Evolutionary conservation across 2,113 vertebrate species (phyloP).

Genomic region (Scophthalmus maximus): DNA sequence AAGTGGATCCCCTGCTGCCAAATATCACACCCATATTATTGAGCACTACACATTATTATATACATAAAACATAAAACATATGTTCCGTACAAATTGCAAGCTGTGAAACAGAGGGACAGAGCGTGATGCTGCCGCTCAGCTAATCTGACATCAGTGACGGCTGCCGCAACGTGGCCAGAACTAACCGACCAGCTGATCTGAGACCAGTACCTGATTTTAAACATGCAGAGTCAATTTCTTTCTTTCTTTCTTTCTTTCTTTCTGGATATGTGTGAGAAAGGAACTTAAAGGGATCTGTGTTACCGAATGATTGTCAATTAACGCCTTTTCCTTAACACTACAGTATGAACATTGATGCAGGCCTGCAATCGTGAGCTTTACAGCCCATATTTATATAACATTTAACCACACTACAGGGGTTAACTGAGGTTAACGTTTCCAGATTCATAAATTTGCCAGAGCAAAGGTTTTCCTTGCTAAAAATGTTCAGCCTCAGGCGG

Average conservation of each 20-base stretch:
- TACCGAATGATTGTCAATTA: background rate
- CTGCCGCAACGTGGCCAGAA: background rate
- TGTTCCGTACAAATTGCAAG: conserved; percentile 4
- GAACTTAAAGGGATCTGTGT: too few species aligned
- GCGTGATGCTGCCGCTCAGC: conserved; percentile 1
- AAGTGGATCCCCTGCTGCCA: conserved; percentile 21
- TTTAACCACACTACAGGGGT: conserved; percentile 2
- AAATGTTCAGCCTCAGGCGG: conserved; percentile 32
- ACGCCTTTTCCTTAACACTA: background rate
- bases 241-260: too few species aligned
- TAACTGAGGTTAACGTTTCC: conserved; percentile 21
- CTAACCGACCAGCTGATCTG: background rate
- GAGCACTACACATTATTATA: conserved; percentile 36
- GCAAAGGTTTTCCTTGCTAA: conserved; percentile 31
- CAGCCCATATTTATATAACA: conserved; percentile 19
- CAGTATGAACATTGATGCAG: background rate
- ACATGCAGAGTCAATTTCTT: background rate
- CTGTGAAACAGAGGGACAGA: conserved; percentile 3
- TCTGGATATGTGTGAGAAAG: too few species aligned
- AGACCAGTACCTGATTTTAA: background rate
- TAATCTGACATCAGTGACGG: conserved; percentile 6
- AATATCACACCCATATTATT: conserved; percentile 42
- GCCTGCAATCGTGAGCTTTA: background rate
- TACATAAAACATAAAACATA: conserved; percentile 38
- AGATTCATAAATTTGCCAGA: conserved; percentile 9